A percentile compares a stretch with the other conserved stretches of the same genome.
Conservation (phyloP, 2,113 vertebrate species). For the Tupaia tana region DNA sequence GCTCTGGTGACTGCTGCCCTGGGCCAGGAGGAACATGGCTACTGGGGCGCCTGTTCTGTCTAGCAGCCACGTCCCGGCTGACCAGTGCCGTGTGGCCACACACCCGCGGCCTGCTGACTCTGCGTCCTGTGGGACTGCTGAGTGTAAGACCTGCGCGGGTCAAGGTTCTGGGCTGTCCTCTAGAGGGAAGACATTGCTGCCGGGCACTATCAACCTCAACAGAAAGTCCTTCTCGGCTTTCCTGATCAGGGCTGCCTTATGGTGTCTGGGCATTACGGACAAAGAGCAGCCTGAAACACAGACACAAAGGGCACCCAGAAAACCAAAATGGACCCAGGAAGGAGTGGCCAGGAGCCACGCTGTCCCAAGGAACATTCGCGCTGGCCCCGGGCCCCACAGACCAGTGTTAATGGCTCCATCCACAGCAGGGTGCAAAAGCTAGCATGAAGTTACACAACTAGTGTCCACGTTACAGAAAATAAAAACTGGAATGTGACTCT, state of each 20-base stretch:
- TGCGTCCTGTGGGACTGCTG: background rate
- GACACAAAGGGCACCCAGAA: background rate
- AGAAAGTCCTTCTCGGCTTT: background rate
- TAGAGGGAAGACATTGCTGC: background rate
- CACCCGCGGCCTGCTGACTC: background rate
- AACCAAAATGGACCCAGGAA: background rate
- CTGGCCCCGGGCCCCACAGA: fast-evolving
- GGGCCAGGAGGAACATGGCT: background rate
- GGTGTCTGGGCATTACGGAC: background rate
- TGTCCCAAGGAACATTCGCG: fast-evolving
- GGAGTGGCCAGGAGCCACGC: background rate
- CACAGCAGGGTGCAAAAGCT: background rate
- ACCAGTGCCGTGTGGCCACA: background rate
- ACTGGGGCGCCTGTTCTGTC: background rate
- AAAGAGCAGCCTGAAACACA: background rate
- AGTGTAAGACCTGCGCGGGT: background rate
- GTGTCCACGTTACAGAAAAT: background rate
- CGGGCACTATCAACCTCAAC: background rate
- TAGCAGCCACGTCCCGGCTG: background rate
- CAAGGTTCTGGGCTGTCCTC: background rate
- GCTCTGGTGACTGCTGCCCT: background rate
- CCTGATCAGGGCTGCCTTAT: fast-evolving
- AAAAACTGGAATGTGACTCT: background rate
- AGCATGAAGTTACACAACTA: background rate
- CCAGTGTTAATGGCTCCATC: background rate